Percentiles rank a stretch among this genome's conserved stretches.
These are phyloP conservation scores for Neosilurus mollespiculum DNA, from an alignment of 2,797 vertebrate species.

Conservation along the genomic window DNA sequence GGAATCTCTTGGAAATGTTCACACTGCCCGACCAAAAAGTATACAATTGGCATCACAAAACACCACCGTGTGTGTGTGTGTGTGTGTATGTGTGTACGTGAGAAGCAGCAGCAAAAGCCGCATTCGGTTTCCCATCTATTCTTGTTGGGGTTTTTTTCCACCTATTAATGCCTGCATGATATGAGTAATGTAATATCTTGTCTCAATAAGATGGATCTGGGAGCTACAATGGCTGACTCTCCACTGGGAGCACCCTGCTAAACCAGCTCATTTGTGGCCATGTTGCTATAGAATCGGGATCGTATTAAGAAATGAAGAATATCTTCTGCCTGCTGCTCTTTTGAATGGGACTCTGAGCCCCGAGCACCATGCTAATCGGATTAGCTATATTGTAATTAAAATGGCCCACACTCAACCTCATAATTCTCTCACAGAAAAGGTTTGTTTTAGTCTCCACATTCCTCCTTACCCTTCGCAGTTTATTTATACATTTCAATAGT, in stretches of 20 bases:
- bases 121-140: not conserved
- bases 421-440: not conserved
- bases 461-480: not conserved
- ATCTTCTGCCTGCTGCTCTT: constrained; percentile 44
- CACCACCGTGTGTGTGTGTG: not conserved
- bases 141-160: not conserved
- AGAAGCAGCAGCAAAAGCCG: not conserved
- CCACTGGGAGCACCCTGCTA: constrained; percentile 20
- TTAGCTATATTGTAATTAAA: constrained; percentile 52
- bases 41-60: constrained; percentile 9
- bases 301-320: constrained; percentile 37
- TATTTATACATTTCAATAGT: not conserved
- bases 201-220: constrained; percentile 31
- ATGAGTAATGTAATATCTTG: constrained; percentile 36
- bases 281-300: constrained; percentile 39
- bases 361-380: constrained; percentile 46
- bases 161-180: constrained; percentile 6
- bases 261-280: constrained; percentile 31
- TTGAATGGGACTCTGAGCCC: constrained; percentile 33
- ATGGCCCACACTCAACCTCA: not conserved
- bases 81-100: not conserved
- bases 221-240: constrained; percentile 12
- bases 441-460: not conserved
- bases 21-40: constrained; percentile 4
- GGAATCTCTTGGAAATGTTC: constrained; percentile 25